Percentiles rank a stretch among this genome's conserved stretches.
These are phyloP conservation scores for Sinocyclocheilus grahami DNA, from an alignment of 2,113 vertebrate species.

Conservation along the genomic window DNA sequence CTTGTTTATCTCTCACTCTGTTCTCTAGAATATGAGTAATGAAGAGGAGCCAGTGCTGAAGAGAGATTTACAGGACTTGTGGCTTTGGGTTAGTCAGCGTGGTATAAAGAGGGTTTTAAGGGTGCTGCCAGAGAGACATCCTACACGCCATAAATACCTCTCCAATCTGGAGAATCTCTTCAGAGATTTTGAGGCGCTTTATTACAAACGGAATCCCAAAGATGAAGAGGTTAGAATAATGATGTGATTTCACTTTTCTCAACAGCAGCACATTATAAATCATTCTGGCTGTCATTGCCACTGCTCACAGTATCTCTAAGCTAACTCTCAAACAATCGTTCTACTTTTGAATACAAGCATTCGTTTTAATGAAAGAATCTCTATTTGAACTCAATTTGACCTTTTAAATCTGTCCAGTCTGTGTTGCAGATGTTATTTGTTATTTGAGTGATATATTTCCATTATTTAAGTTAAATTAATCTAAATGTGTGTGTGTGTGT, in stretches of 20 bases:
- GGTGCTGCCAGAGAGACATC: conserved; percentile 81
- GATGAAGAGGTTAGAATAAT: conserved; percentile 41
- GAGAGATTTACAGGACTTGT: conserved; percentile 79
- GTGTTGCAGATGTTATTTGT: background rate
- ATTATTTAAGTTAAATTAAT: background rate
- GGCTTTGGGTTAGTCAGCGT: conserved; percentile 80
- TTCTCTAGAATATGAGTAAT: conserved; percentile 36
- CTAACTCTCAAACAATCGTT: too few species aligned
- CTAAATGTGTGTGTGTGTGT: background rate
- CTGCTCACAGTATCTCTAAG: too few species aligned
- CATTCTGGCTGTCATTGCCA: conserved; percentile 6
- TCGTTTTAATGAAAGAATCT: background rate
- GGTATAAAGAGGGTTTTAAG: conserved; percentile 76
- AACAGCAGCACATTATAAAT: background rate
- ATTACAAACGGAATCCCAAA: fast-evolving
- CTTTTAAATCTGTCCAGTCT: background rate
- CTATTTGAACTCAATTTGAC: background rate
- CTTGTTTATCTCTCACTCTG: background rate
- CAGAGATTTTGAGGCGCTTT: conserved; percentile 48
- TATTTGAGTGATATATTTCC: background rate
- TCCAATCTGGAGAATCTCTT: conserved; percentile 76
- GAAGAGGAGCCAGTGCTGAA: conserved; percentile 67
- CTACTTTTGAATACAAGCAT: too few species aligned
- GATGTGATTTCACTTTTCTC: background rate
- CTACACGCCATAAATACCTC: conserved; percentile 68